Conservation (phyloP, 2,113 vertebrate genomes). For the Tragelaphus strepsiceros region DNA sequence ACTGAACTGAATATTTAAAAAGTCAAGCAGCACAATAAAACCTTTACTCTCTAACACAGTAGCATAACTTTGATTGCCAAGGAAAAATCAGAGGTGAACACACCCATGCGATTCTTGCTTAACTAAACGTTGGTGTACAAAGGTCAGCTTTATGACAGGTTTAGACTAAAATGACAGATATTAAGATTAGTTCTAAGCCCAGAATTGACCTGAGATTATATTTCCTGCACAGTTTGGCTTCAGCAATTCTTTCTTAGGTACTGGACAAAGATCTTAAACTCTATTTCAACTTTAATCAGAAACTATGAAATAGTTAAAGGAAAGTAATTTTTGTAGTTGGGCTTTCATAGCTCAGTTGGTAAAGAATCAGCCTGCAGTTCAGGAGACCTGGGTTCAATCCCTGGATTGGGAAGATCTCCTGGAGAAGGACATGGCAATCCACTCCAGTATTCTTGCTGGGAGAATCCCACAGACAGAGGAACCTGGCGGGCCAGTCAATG, state of each 20-base stretch:
- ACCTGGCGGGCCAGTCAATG: background rate
- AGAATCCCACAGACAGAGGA: background rate
- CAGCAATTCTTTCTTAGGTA: background rate
- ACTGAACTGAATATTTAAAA: background rate
- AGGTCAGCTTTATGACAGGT: background rate
- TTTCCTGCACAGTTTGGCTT: background rate
- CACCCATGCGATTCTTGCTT: background rate
- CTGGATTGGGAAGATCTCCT: background rate
- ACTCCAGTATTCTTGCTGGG: background rate
- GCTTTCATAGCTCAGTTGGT: background rate
- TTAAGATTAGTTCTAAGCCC: background rate
- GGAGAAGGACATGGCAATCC: background rate
- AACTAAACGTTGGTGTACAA: background rate
- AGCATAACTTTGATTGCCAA: background rate
- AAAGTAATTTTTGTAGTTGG: conserved; percentile 1
- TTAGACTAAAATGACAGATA: background rate
- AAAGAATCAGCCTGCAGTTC: background rate
- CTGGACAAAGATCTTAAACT: background rate
- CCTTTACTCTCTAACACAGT: background rate
- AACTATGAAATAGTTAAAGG: background rate
- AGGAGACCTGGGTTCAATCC: background rate
- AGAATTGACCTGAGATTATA: background rate
- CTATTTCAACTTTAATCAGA: conserved; percentile 2
- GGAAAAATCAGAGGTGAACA: background rate
- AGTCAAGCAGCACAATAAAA: conserved; percentile 3